phyloP scores from a whole-genome alignment of 2,113 vertebrate species.

The Hippocampus mohnikei region DNA sequence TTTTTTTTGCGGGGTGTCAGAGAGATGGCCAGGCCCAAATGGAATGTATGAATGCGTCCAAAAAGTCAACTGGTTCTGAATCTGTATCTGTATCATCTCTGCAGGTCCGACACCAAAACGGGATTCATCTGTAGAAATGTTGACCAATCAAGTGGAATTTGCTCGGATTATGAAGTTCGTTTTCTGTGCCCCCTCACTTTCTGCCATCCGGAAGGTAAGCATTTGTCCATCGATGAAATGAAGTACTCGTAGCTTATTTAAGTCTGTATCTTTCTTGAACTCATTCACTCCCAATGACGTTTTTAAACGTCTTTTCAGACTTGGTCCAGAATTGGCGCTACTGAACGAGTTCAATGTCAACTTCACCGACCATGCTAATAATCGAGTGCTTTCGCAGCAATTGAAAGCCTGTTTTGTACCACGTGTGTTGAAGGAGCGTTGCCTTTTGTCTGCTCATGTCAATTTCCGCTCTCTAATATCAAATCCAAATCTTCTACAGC shows the following conservation, averaged over 20 bases:
- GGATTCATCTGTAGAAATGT: neutral
- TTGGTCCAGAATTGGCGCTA: too few relatives aligned
- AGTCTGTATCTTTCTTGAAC: too few relatives aligned
- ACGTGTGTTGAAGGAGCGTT: too few relatives aligned
- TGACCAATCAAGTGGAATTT: neutral
- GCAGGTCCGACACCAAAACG: neutral
- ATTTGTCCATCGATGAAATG: neutral
- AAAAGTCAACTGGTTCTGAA: neutral
- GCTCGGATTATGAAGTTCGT: constrained; percentile 2
- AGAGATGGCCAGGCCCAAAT: neutral
- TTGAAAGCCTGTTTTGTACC: too few relatives aligned
- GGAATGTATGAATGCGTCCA: neutral
- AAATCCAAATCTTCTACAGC: too few relatives aligned
- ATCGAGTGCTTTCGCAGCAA: too few relatives aligned
- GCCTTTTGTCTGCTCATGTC: too few relatives aligned
- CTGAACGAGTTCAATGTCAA: too few relatives aligned
- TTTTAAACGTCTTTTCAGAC: too few relatives aligned
- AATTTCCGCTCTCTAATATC: too few relatives aligned
- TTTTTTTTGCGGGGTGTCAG: neutral
- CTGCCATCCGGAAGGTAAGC: neutral
- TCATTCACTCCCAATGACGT: too few relatives aligned
- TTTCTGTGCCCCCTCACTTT: neutral
- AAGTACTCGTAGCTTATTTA: neutral
- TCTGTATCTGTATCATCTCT: neutral
- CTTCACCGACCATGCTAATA: too few relatives aligned